These are phyloP conservation scores for Popillia japonica DNA, from an alignment of 1,140 invertebrate species.

Conservation along the genomic window DNA sequence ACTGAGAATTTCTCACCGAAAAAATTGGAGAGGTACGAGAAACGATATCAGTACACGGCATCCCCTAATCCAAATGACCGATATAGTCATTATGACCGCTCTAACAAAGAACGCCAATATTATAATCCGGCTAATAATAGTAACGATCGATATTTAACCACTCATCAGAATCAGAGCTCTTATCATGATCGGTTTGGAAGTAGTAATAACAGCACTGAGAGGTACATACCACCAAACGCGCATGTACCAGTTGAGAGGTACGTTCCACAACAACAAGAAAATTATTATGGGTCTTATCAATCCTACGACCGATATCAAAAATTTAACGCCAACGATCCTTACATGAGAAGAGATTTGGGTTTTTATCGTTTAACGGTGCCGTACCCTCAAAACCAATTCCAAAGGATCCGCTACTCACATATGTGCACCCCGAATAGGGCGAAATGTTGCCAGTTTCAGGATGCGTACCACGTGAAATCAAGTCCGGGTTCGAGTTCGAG, in stretches of 20 bases:
- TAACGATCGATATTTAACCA: slow-evolving; percentile 38
- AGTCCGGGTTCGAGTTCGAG: slow-evolving; percentile 64
- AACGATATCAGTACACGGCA: slow-evolving; percentile 45
- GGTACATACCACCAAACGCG: slow-evolving; percentile 71
- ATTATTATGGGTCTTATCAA: slow-evolving; percentile 55
- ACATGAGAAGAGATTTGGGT: slow-evolving; percentile 68
- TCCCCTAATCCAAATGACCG: slow-evolving; percentile 46
- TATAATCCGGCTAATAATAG: slow-evolving; percentile 43
- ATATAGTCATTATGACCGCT: slow-evolving; percentile 43
- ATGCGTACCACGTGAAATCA: slow-evolving; percentile 55
- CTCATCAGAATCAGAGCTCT: slow-evolving; percentile 40
- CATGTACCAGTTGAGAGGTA: slow-evolving; percentile 72
- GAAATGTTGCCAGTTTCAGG: slow-evolving; percentile 57
- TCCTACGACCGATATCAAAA: slow-evolving; percentile 53
- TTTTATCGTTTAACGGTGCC: slow-evolving; percentile 67
- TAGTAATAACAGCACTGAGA: slow-evolving; percentile 42
- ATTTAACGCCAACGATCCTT: slow-evolving; percentile 63
- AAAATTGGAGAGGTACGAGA: slow-evolving; percentile 52
- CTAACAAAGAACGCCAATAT: slow-evolving; percentile 43
- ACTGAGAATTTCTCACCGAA: slow-evolving; percentile 54
- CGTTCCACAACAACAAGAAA: slow-evolving; percentile 50
- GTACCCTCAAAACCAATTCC: slow-evolving; percentile 57
- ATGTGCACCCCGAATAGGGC: slow-evolving; percentile 54
- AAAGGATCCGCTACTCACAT: slow-evolving; percentile 53
- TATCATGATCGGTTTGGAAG: slow-evolving; percentile 47